Evolutionary conservation across 2,113 vertebrate species (phyloP), one percentile per base, ranked within the genome.

Genomic region (Psilopogon haemacephalus): DNA sequence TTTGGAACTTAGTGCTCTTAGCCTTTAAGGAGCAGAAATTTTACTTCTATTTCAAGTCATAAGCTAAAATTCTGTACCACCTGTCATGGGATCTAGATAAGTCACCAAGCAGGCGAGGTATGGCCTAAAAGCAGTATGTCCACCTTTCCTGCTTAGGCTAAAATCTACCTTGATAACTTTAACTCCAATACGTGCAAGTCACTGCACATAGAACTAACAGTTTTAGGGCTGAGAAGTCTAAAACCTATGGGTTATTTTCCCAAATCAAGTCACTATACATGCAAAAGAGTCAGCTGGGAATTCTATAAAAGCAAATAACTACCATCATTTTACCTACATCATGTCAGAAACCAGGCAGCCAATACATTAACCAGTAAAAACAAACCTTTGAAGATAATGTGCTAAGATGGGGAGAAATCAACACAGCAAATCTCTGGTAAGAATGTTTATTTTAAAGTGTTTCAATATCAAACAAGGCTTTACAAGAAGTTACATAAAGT

Each of bases 401-500:
- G 9, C 26, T 56, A 89, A 74, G n/a, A 50, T 9, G 32, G 52
- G 27, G 32, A 79, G 88, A 95, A 95, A 75, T 56, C 54, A 38
- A 55, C 26, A 84, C 19, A 76, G 7, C n/a, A 69, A 42, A 50
- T 32, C 64, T 81, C 82, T 90, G 80, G 35, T 46, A 78, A 68
- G 81, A 67, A 84, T 69, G 67, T 90, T 60, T 46, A 89, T 18
- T 44, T 27, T 40, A 78, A 69, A 67, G 92, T 62, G 77, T 88
- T 92, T 77, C 86, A 93, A 86, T 80, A 78, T 74, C 74, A 96
- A 97, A 76, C 37, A 90, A 90, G 48, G 89, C 32, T 68, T 40
- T 87, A 86, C 48, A 97, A 92, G 95, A 97, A 92, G 46, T 81
- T 83, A 95, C 30, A 94, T 90, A 80, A 24, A 62, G 7, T 21